phyloP scores from a whole-genome alignment of 2,113 vertebrate genomes.

The Saguinus midas region DNA sequence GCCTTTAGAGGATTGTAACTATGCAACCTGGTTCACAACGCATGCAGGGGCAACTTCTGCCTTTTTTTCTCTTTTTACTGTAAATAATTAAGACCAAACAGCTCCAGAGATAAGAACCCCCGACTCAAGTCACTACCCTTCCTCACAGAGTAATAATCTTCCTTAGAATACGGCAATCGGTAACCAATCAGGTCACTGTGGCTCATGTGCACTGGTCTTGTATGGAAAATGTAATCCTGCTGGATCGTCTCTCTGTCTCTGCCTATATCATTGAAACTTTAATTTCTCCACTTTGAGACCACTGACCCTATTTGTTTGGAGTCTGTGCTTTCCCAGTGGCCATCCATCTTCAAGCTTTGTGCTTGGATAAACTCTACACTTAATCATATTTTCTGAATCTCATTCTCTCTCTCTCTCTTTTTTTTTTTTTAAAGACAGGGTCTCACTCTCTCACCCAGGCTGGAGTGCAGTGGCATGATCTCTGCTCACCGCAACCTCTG shows the following conservation, averaged over 20 bases:
- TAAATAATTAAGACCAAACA: neutral
- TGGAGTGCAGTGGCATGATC: too few species aligned
- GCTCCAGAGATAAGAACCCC: neutral
- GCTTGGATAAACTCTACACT: neutral
- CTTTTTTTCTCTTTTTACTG: neutral
- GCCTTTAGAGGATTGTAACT: neutral
- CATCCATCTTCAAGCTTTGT: neutral
- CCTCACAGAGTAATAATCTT: neutral
- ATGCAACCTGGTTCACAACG: neutral
- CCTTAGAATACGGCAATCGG: neutral
- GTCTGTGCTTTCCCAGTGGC: neutral
- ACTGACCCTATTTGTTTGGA: neutral
- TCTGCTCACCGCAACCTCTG: too few species aligned
- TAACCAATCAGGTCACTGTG: neutral
- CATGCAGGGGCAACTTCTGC: neutral
- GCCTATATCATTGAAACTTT: neutral
- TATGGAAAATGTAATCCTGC: neutral
- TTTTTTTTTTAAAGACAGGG: too few species aligned
- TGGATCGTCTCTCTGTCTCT: neutral
- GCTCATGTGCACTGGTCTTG: neutral
- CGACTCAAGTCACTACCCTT: neutral
- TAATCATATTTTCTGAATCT: neutral
- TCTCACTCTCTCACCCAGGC: too few species aligned
- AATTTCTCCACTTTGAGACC: neutral
- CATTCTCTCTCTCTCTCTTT: too few species aligned